Evolutionary conservation across 2,113 vertebrate species (phyloP), one percentile per base, ranked within the genome.

Genomic region (Heptranchias perlo): DNA sequence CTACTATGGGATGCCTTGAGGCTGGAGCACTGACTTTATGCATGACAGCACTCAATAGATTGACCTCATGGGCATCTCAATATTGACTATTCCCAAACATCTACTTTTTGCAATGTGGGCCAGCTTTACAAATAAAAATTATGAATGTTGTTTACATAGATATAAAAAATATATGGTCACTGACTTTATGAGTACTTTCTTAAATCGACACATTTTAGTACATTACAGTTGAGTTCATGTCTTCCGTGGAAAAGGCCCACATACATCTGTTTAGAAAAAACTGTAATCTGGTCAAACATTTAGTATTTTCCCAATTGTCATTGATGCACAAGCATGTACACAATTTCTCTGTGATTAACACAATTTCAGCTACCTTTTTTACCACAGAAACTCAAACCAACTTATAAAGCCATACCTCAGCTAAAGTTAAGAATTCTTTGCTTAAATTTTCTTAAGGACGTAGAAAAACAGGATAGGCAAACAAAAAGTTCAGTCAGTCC

Each of bases 11-110:
- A 23, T 94, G 62, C n/a, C 25, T 65, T 35, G 18, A 67, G 14
- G 92, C n/a, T 25, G n/a, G 62, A 65, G 7, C 39, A 44, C n/a
- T 65, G 25, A 5, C 25, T 69, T 52, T 18, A 69, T 49, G 64
- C 94, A 49, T 95, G 94, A 52, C 44, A 52, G 25, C 93, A 69
- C 65, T 95, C 64, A 95, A 49, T 67, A 52, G 39, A 25, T 67
- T 67, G 44, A 21, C 39, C 93, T 94, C 64, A 94, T 23, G 25
- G 39, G 44, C 8, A 69, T 95, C 44, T 69, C 13, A 95, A 67
- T 95, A 95, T 95, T 47, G 94, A 95, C 64, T 67, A 28, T 95
- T 69, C 62, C 44, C 94, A 95, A 95, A 16, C 94, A 69, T 7
- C 64, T 69, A 25, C 44, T 28, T 69, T 58, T 67, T 73, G 47